Base-by-base conservation (phyloP, 64 coral and sea anemone species). In the Pocillopora damicornis region DNA sequence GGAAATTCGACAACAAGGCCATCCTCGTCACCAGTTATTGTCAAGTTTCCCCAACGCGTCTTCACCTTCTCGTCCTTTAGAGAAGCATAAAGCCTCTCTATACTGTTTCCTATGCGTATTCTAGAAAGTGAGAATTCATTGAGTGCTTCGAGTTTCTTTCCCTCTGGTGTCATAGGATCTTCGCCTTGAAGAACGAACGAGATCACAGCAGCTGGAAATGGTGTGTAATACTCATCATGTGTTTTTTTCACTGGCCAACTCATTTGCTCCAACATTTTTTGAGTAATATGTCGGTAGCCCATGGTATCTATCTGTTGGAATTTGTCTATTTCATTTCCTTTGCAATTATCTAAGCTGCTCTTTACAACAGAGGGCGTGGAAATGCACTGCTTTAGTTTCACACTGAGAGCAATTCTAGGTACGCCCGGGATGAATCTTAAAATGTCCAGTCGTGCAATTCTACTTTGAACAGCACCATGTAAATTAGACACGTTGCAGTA, bases 401-500 rank as follows among this genome's bases (percentile, higher is more conserved):
- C 11, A 7, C 9, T 18, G 1, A 87, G n/a, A 11, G 73, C 71
- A 36, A 87, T 64, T 45, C 57, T 34, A 15, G 86, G 86, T 9
- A 45, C 14, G 17, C 72, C 86, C 37, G 86, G 73, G 0, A 26
- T 10, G 42, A 75, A 87, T 26, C 60, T 61, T n/a, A 76, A 42
- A 15, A 87, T n/a, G 42, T 87, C 58, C 13, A 87, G 1, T 61
- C 68, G 60, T 16, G 86, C 86, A 17, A 18, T 61, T 42, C 56
- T 76, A 20, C 86, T 87, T 64, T 75, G 56, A 1, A 76, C 57
- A 12, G 23, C 11, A 0, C 72, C 86, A 76, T 87, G 86, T 9
- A 35, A 2, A 15, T 87, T 87, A 2, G 72, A 87, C 17, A 77
- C 72, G 14, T 77, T 75, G 13, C 86, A 87, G 15, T 62, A 87